Base-by-base conservation (phyloP, 2,113 vertebrate species). In the Castor canadensis region DNA sequence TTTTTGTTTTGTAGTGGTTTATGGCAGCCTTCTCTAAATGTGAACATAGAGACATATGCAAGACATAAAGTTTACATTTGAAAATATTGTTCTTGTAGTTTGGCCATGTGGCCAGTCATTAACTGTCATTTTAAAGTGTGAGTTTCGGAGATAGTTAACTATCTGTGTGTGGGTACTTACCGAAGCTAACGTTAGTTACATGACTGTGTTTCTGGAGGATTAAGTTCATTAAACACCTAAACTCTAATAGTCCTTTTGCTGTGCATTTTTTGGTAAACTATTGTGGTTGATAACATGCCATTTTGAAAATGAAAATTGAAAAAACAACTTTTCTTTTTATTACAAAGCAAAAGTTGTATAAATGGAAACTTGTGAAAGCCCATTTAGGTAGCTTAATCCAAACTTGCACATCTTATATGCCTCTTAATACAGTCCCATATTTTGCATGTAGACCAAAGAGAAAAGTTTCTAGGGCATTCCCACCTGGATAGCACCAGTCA, bases 71-170 rank as follows among this genome's bases (percentile, higher is more conserved):
- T n/a, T 96, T 96, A 32, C 82, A 82, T 96, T 95, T 94, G 56
- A 89, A 95, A 95, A 96, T 93, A 85, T 49, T 67, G 28, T 67
- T 94, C 72, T 75, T 96, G 66, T 62, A 71, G 89, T 96, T 96
- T 93, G 75, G 76, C 87, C 56, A 91, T 88, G 85, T 82, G 56
- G 30, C 52, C 82, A 76, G 81, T 69, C 93, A 91, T 95, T 92
- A 95, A 93, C 91, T 32, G 47, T 30, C 67, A 89, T 91, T 86
- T 62, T 69, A n/a, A 86, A 89, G 64, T 58, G 47, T 62, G 93
- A 91, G 22, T 83, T 95, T 16, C 45, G 71, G 67, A 67, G 75
- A 38, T 90, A 52, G 62, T 64, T 82, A 87, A 80, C 93, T 91
- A 82, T 82, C 35, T 62, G 8, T 38, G 11, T 43, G 13, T 79